These are phyloP conservation scores for Varroa destructor DNA, from an alignment of 1,140 invertebrate species.

Conservation along the genomic window DNA sequence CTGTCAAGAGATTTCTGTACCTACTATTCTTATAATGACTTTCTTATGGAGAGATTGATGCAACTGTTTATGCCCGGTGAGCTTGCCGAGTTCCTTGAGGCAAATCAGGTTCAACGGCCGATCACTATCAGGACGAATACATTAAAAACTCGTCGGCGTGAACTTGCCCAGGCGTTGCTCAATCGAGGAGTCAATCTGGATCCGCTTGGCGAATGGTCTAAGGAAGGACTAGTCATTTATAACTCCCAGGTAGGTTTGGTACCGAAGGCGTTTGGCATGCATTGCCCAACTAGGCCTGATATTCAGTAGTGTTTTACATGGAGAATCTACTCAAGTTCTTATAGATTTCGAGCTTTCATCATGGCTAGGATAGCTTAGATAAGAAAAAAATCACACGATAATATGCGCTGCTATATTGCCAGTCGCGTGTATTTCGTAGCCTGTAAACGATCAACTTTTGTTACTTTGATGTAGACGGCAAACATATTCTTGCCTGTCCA, in stretches of 20 bases:
- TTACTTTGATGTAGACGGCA: too few relatives aligned
- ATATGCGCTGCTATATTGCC: not conserved
- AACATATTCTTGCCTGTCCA: too few relatives aligned
- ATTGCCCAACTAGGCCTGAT: not conserved
- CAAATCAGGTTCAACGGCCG: conserved; percentile 86
- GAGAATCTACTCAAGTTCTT: too few relatives aligned
- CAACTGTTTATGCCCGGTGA: conserved; percentile 78
- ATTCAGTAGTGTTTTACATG: not conserved
- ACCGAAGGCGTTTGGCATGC: not conserved
- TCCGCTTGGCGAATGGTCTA: conserved; percentile 95
- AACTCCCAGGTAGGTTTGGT: conserved; percentile 58
- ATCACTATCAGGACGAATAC: conserved; percentile 91
- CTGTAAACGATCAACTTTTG: too few relatives aligned
- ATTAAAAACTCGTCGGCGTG: conserved; percentile 78
- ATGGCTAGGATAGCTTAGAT: not conserved
- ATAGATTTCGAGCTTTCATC: too few relatives aligned
- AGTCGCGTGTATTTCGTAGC: too few relatives aligned
- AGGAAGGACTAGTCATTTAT: conserved; percentile 91
- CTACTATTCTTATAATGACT: conserved; percentile 96
- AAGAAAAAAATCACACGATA: not conserved
- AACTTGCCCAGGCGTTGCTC: conserved; percentile 84
- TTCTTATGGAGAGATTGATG: conserved; percentile 84
- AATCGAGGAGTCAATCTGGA: conserved; percentile 94
- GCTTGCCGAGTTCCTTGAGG: conserved; percentile 86
- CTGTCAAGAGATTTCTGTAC: conserved; percentile 70